phyloP scores from a whole-genome alignment of 2,797 vertebrate species.

The Malurus leucopterus region DNA sequence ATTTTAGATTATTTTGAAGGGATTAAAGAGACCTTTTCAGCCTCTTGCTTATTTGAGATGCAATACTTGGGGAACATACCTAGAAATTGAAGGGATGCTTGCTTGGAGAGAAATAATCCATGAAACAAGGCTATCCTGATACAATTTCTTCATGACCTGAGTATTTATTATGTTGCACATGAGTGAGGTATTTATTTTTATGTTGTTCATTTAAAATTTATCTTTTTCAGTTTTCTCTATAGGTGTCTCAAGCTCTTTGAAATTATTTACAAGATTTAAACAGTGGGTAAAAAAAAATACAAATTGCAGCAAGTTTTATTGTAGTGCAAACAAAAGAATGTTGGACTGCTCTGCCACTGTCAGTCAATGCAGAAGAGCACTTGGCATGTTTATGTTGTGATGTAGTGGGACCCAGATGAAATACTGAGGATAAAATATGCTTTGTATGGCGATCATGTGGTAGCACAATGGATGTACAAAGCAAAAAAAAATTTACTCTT shows the following conservation, averaged over 20 bases:
- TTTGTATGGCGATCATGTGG: not conserved
- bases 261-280: not conserved
- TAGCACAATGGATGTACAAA: not conserved
- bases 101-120: not conserved
- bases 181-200: not conserved
- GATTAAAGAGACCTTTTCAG: not conserved
- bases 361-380: not conserved
- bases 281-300: not conserved
- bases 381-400: not conserved
- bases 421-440: not conserved
- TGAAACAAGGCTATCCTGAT: not conserved
- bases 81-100: not conserved
- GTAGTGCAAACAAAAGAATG: not conserved
- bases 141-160: not conserved
- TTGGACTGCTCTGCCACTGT: not conserved
- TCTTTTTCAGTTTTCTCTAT: not conserved
- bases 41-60: not conserved
- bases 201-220: not conserved
- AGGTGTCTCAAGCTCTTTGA: not conserved
- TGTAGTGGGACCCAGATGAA: not conserved
- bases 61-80: not conserved
- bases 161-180: not conserved
- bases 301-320: not conserved
- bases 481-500: not conserved
- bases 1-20: not conserved